Conservation (phyloP, 2,888 invertebrate species). For the Caenorhabditis sp. region DNA sequence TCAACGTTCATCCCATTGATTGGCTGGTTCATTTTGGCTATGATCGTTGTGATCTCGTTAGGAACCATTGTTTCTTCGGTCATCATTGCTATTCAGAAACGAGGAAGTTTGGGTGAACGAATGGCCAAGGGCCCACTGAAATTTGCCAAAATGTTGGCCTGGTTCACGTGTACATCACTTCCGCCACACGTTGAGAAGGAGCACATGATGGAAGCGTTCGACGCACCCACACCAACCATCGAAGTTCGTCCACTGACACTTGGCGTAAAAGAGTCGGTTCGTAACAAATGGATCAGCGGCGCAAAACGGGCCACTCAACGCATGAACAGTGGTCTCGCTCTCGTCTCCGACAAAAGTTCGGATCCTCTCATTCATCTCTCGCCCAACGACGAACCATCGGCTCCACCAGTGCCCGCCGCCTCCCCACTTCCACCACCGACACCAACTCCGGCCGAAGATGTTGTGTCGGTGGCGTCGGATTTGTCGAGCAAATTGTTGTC, state of each 20-base stretch:
- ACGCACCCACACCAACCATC: constrained; percentile 44
- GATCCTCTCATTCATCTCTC: constrained; percentile 60
- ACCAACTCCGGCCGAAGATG: constrained; percentile 28
- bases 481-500: constrained; percentile 35
- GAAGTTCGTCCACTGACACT: constrained; percentile 45
- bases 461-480: constrained; percentile 40
- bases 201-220: constrained; percentile 53
- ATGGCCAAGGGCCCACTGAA: constrained; percentile 57
- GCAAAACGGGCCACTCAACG: constrained; percentile 34
- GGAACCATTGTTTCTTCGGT: constrained; percentile 74
- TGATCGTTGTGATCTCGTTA: constrained; percentile 73
- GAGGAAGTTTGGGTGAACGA: constrained; percentile 66
- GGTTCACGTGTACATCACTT: constrained; percentile 65
- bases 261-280: constrained; percentile 33
- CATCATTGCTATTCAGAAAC: constrained; percentile 73
- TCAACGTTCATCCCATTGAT: constrained; percentile 74
- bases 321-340: constrained; percentile 44
- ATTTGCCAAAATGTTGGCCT: constrained; percentile 60
- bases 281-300: constrained; percentile 33
- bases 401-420: constrained; percentile 24
- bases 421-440: constrained; percentile 29
- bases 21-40: constrained; percentile 74
- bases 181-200: constrained; percentile 66
- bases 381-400: constrained; percentile 22
- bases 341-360: constrained; percentile 61